Evolutionary conservation across 2,797 vertebrate species (phyloP).

Genomic region (Bradypus variegatus): DNA sequence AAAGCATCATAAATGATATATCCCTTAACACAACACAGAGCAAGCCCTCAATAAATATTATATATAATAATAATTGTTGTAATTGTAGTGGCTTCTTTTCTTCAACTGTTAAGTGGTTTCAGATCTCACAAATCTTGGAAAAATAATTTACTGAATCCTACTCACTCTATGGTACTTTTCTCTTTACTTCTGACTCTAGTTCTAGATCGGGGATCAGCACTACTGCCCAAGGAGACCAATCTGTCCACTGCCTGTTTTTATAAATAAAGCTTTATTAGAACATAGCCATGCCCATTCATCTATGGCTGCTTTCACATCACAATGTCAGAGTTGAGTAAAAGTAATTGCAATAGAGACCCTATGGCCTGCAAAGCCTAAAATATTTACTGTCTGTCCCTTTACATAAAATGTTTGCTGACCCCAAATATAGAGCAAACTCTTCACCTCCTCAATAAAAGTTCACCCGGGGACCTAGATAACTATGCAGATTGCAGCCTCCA

Average conservation of each 20-base stretch:
- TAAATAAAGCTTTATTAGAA: background rate
- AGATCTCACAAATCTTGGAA: slow-evolving; percentile 24
- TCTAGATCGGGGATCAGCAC: background rate
- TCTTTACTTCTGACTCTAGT: background rate
- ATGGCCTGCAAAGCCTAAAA: background rate
- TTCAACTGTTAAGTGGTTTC: background rate
- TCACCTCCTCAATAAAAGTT: background rate
- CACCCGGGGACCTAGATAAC: background rate
- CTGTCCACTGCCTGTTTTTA: background rate
- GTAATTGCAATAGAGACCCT: background rate
- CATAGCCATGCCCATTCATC: background rate
- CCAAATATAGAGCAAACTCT: background rate
- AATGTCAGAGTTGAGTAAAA: background rate
- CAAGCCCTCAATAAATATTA: background rate
- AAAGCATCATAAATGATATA: background rate
- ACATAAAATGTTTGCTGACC: background rate
- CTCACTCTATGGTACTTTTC: background rate
- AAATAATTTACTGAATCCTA: background rate
- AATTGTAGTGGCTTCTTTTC: background rate
- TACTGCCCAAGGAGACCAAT: background rate
- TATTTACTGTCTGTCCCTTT: background rate
- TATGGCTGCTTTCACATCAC: background rate
- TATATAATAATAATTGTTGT: background rate
- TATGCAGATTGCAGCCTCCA: background rate
- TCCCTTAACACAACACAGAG: background rate